A percentile compares a stretch with the other conserved stretches of the same genome.
These are phyloP conservation scores for Malacoctenus gilli DNA, from an alignment of 2,797 vertebrate genomes.

Conservation along the genomic window DNA sequence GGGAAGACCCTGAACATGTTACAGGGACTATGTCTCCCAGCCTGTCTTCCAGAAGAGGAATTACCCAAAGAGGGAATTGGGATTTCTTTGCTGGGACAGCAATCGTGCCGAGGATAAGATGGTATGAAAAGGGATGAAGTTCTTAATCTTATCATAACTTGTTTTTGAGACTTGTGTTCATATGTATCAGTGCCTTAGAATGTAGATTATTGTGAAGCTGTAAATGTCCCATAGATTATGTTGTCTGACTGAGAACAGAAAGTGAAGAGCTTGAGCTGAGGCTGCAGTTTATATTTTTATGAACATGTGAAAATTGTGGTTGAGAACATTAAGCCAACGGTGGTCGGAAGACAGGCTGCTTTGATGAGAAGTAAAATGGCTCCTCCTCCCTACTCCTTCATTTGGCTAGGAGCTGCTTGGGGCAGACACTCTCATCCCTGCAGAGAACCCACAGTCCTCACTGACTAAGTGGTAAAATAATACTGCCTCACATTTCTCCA, in stretches of 20 bases:
- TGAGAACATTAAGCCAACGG: slow-evolving; percentile 43
- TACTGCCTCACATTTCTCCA: slow-evolving; percentile 53
- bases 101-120: too few relatives aligned
- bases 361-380: slow-evolving; percentile 29
- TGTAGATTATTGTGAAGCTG: background rate
- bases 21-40: too few relatives aligned
- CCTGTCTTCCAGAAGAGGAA: too few relatives aligned
- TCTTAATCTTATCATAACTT: too few relatives aligned
- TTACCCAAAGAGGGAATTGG: too few relatives aligned
- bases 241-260: background rate
- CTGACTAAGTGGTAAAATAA: slow-evolving; percentile 69
- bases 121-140: too few relatives aligned
- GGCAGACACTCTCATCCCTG: slow-evolving; percentile 57
- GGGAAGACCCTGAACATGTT: too few relatives aligned
- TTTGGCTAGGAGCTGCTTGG: slow-evolving; percentile 40
- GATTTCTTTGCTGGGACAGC: too few relatives aligned
- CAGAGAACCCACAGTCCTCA: slow-evolving; percentile 56
- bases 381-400: slow-evolving; percentile 13
- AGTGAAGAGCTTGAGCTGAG: slow-evolving; percentile 28
- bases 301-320: slow-evolving; percentile 27
- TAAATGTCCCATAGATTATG: background rate
- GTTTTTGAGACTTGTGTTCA: too few relatives aligned
- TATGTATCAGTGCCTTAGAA: too few relatives aligned
- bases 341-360: slow-evolving; percentile 36
- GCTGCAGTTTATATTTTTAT: slow-evolving; percentile 43